Conservation (phyloP, 2,797 vertebrate species). For the Neosilurus hyrtlii region DNA sequence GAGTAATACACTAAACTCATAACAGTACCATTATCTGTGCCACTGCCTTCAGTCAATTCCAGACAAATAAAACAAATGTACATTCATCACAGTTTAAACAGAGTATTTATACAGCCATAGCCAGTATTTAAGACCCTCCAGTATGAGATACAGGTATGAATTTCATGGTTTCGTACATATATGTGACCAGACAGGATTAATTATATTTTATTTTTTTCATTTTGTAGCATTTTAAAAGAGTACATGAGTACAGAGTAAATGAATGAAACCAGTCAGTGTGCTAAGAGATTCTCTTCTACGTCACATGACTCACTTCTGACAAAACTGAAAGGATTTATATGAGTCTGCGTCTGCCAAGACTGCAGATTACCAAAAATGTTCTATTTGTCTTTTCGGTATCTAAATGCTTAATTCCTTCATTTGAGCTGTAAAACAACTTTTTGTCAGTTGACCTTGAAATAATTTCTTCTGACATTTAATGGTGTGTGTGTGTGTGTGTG, state of each 20-base stretch:
- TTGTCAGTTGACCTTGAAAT: constrained; percentile 11
- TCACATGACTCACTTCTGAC: constrained; percentile 5
- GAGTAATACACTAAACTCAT: not conserved
- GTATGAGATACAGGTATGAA: not conserved
- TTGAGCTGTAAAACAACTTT: constrained; percentile 23
- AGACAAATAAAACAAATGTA: too few relatives aligned
- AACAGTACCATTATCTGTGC: too few relatives aligned
- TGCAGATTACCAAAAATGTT: not conserved
- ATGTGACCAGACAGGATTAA: not conserved
- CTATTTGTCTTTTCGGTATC: constrained; percentile 10
- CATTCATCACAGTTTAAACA: too few relatives aligned
- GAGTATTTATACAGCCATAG: too few relatives aligned
- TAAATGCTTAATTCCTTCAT: constrained; percentile 23
- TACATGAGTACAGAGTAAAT: not conserved
- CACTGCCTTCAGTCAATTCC: too few relatives aligned
- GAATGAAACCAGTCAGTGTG: constrained; percentile 14
- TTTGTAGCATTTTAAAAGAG: not conserved
- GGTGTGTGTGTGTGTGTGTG: not conserved
- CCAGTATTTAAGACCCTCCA: too few relatives aligned
- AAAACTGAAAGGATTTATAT: constrained; percentile 30
- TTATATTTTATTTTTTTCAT: not conserved
- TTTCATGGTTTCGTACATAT: too few relatives aligned
- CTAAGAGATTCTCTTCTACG: not conserved
- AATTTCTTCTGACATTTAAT: constrained; percentile 24
- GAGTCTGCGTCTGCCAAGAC: not conserved